phyloP scores from a whole-genome alignment of 2,797 vertebrate genomes.

The Dermochelys coriacea region DNA sequence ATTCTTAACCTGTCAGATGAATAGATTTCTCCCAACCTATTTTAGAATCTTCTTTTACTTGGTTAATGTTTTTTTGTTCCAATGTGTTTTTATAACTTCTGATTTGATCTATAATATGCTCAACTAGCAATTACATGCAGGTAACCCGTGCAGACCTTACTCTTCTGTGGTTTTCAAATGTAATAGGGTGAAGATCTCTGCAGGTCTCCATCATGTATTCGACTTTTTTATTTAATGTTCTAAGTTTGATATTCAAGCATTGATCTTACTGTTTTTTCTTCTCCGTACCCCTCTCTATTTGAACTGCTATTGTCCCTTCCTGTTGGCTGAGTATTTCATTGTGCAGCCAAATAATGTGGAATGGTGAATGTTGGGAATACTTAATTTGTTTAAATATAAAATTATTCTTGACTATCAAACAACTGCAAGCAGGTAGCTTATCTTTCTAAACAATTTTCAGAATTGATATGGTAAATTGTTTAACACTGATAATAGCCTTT shows the following conservation, averaged over 20 bases:
- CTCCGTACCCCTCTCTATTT: not conserved
- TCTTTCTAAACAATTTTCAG: not conserved
- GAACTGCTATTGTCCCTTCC: not conserved
- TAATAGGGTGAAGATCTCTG: not conserved
- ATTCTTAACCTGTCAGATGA: not conserved
- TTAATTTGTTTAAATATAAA: not conserved
- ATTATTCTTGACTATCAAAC: not conserved
- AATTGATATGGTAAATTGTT: not conserved
- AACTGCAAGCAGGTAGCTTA: not conserved
- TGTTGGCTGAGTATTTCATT: not conserved
- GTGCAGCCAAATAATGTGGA: not conserved
- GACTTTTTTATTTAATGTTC: not conserved
- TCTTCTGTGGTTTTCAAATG: no score
- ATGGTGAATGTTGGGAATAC: not conserved
- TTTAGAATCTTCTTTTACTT: not conserved
- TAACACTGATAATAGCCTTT: not conserved
- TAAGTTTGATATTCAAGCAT: not conserved
- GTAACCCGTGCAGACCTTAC: not conserved
- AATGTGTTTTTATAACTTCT: not conserved
- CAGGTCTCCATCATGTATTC: not conserved
- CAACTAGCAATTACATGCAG: not conserved
- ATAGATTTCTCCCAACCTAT: not conserved
- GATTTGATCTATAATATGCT: not conserved
- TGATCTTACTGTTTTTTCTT: not conserved
- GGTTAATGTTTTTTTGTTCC: not conserved